Evolutionary conservation across 2,113 vertebrate genomes (phyloP), one percentile per base, ranked within the genome.

Genomic region (Paradoxurus hermaphroditus): DNA sequence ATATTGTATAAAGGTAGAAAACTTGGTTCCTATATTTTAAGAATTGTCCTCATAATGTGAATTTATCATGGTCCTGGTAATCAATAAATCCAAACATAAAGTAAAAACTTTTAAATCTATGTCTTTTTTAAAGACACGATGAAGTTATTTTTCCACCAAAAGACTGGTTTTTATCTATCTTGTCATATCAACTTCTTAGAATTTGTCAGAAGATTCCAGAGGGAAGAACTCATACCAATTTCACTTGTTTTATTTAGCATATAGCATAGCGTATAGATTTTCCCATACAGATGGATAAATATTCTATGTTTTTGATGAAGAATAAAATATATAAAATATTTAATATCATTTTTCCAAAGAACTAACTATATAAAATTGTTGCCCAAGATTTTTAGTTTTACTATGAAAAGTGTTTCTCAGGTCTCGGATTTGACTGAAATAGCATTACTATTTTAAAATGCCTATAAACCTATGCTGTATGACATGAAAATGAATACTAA

Each of bases 71-170:
- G 19, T 89, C 34, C 49, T 89, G 25, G 25, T 62, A 91, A 95
- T 82, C 73, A 97, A 93, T 95, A 96, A 92, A 94, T 51, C 16
- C 6, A 97, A 94, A 86, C 31, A 89, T 79, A 86, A 95, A 72
- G 23, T 79, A 63, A 95, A 92, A 49, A n/a, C 1, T 41, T 90
- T 49, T 14, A 56, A 91, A 65, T 39, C 13, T 53, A 25, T 56
- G 16, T 5, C 23, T 63, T 90, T 98, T 93, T 78, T 63, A 92
- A 88, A 51, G 31, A 68, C 2, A 89, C 12, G 12, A 39, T 62
- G 39, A 89, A 56, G 16, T 78, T 63, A 62, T 34, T 51, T 63
- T 73, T 86, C 34, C 13, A n/a, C 2, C 59, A 83, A 91, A 95
- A 73, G 23, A 41, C 1, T 31, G 5, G 31, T 81, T 70, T 83